These are phyloP conservation scores for Gallinago solitaria DNA, from an alignment of 2,797 vertebrate genomes.

Conservation along the genomic window DNA sequence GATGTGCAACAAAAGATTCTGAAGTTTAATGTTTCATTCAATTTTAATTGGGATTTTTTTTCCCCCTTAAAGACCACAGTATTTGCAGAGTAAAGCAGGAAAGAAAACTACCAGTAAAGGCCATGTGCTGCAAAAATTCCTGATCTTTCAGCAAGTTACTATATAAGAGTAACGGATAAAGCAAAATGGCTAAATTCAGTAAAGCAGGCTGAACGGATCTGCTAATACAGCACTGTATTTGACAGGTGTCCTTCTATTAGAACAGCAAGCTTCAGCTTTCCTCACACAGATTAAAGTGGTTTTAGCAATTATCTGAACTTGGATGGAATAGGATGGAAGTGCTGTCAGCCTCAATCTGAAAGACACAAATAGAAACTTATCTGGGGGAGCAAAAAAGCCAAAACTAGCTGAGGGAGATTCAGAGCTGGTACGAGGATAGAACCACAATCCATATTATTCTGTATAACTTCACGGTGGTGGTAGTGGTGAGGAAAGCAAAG, in stretches of 20 bases:
- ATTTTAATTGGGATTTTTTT: neutral
- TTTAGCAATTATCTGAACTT: neutral
- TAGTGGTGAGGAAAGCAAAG: neutral
- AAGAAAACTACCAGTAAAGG: neutral
- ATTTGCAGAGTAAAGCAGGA: neutral
- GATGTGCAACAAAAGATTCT: neutral
- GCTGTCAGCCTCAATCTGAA: neutral
- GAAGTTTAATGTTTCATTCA: neutral
- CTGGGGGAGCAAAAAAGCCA: neutral
- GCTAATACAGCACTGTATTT: neutral
- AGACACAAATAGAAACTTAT: neutral
- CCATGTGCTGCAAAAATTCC: neutral
- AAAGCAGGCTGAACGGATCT: neutral
- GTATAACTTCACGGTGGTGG: neutral
- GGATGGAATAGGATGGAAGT: neutral
- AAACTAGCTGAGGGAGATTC: neutral
- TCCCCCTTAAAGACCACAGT: neutral
- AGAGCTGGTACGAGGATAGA: neutral
- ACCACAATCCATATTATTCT: neutral
- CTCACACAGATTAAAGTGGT: neutral
- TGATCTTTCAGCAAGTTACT: neutral
- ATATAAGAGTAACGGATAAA: neutral
- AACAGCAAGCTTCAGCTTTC: neutral
- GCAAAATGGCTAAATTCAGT: neutral
- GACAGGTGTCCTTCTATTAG: neutral